Conservation (phyloP, 2,888 invertebrate species). For the Myopa tessellatipennis region DNA sequence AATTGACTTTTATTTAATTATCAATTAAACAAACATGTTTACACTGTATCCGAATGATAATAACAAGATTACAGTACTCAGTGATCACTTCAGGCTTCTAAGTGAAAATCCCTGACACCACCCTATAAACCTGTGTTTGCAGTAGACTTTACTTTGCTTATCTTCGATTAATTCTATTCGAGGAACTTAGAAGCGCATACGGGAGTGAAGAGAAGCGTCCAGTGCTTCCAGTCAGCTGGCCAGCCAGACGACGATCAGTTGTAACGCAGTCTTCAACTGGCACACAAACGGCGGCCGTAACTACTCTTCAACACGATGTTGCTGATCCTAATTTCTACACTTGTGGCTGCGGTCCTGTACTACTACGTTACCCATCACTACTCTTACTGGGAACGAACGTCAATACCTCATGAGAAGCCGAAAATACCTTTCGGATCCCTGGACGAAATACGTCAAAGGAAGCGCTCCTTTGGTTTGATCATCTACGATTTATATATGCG, state of each 20-base stretch:
- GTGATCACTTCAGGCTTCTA: too few species aligned
- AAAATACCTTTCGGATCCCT: slow-evolving; percentile 76
- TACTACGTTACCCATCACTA: slow-evolving; percentile 50
- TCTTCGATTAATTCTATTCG: too few species aligned
- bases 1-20: too few species aligned
- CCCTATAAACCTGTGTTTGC: too few species aligned
- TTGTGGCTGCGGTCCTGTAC: slow-evolving; percentile 43
- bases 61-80: too few species aligned
- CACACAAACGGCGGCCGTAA: too few species aligned
- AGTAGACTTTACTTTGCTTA: too few species aligned
- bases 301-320: slow-evolving; percentile 40
- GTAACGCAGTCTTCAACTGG: background rate
- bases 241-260: background rate
- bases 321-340: slow-evolving; percentile 49
- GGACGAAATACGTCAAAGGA: slow-evolving; percentile 70
- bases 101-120: too few species aligned
- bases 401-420: slow-evolving; percentile 72
- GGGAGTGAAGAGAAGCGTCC: background rate
- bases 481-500: slow-evolving; percentile 73
- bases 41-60: too few species aligned
- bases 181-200: too few species aligned
- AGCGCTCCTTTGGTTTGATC: slow-evolving; percentile 73
- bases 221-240: background rate
- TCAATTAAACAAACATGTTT: too few species aligned
- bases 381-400: slow-evolving; percentile 71